A percentile compares a stretch with the other conserved stretches of the same genome.
phyloP scores from a whole-genome alignment of 2,113 vertebrate genomes.

The Tylochromis polylepis region DNA sequence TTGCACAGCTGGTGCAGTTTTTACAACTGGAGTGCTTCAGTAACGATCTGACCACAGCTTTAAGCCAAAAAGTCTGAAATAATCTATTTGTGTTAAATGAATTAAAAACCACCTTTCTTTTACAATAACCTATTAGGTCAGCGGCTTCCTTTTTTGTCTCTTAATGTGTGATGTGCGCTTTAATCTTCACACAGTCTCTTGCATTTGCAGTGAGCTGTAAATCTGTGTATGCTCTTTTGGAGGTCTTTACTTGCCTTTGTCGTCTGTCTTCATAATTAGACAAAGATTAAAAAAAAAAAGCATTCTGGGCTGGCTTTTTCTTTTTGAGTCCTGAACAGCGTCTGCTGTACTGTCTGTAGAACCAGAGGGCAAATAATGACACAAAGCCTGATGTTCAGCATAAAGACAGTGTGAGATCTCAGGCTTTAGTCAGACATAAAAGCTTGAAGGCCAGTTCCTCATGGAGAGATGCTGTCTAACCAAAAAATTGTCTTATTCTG shows the following conservation, averaged over 20 bases:
- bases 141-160: neutral
- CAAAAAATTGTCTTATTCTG: neutral
- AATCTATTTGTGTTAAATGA: accelerated
- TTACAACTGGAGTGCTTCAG: neutral
- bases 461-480: neutral
- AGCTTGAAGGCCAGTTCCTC: neutral
- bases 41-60: neutral
- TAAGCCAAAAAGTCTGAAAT: neutral
- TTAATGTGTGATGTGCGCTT: neutral
- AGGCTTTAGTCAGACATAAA: neutral
- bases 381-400: neutral
- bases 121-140: neutral
- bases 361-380: neutral
- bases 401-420: neutral
- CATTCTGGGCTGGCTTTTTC: neutral
- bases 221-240: neutral
- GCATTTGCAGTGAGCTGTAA: neutral
- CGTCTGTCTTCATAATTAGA: neutral
- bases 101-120: accelerated
- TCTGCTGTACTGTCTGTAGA: conserved; percentile 42
- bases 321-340: neutral
- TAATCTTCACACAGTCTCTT: neutral
- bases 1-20: neutral
- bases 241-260: neutral
- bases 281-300: neutral